Base-by-base conservation (phyloP, 2,888 invertebrate species). In the Apeira syringaria region DNA sequence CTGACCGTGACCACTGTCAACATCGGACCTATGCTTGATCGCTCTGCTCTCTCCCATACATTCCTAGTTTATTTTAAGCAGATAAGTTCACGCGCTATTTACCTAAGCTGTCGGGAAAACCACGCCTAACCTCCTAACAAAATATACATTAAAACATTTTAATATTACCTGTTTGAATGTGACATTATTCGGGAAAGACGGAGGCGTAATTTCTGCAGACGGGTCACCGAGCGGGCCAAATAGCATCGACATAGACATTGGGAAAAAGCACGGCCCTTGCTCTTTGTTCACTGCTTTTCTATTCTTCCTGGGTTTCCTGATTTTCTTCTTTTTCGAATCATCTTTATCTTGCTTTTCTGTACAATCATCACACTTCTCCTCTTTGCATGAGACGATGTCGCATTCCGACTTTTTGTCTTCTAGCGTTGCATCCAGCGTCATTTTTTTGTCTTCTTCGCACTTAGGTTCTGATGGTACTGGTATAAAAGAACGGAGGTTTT, bases 141-240 rank as follows among this genome's bases (percentile, higher is more conserved):
- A n/a, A n/a, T n/a, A n/a, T n/a, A n/a, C n/a, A n/a, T n/a, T n/a
- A n/a, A n/a, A n/a, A n/a, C n/a, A n/a, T n/a, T n/a, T n/a, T n/a
- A n/a, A 31, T 68, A 76, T 86, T 91, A 97, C 97, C 92, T 95
- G 94, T 61, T 95, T 94, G 77, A 98, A 98, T 47, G 93, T 94
- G 37, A 98, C 95, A 83, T 98, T 99, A 68, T 96, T 92, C 0
- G 98, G 98, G 80, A 98, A 98, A 20, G 91, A 91, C 49, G 92
- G 92, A 3, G 71, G 76, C 34, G 62, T 71, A 47, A 65, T 77
- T 60, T 68, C 92, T 80, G 79, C 56, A 0, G 67, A 53, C 0
- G 92, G 91, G 64, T 93, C 91, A 62, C 93, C 93, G 49, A 96
- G 91, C 7, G 95, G 94, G 30, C 98, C 98, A 77, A 96, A 97